phyloP scores from a whole-genome alignment of 2,797 vertebrate genomes.

The Parambassis ranga region DNA sequence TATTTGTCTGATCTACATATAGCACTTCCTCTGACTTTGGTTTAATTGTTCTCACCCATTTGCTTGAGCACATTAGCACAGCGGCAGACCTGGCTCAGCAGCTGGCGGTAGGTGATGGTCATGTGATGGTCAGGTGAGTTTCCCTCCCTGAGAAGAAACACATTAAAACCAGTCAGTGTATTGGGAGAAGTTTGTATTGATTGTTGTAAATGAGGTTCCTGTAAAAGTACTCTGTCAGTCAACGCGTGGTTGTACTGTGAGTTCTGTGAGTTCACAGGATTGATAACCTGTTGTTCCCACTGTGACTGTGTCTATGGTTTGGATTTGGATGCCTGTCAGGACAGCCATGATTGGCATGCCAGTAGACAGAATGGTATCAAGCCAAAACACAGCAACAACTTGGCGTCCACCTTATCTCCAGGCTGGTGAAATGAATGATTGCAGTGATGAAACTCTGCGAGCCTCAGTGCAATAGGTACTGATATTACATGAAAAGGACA shows the following conservation, averaged over 20 bases:
- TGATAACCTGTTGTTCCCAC: constrained; percentile 38
- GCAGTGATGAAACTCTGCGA: constrained; percentile 2
- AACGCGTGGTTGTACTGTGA: not conserved
- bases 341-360: constrained; percentile 37
- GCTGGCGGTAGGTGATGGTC: constrained; percentile 79
- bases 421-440: constrained; percentile 8
- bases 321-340: constrained; percentile 49
- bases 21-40: no score
- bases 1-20: no score
- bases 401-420: not conserved
- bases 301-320: constrained; percentile 46
- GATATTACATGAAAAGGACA: no score
- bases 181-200: no score
- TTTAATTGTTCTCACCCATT: constrained; percentile 80
- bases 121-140: constrained; percentile 79
- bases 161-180: not conserved
- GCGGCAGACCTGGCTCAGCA: constrained; percentile 82
- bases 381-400: constrained; percentile 2
- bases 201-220: no score
- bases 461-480: not conserved
- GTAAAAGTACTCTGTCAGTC: not conserved
- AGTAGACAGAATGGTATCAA: constrained; percentile 15
- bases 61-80: constrained; percentile 82
- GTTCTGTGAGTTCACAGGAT: constrained; percentile 10
- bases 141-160: constrained; percentile 77